Base-by-base conservation (phyloP, 2,113 vertebrate genomes). In the Rhinogobius similis region DNA sequence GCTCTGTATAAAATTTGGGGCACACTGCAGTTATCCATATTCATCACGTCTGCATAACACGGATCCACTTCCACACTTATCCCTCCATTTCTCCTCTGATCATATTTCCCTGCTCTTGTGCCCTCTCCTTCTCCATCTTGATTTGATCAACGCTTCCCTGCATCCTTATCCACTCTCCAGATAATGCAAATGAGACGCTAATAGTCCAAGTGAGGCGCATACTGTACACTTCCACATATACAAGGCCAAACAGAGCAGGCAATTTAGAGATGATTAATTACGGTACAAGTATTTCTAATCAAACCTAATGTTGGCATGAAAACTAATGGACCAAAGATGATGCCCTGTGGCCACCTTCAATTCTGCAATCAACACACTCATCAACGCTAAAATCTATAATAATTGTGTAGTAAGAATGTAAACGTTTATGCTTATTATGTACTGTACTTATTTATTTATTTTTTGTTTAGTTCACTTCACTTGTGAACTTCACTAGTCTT, bases 171-270 rank as follows among this genome's bases (percentile, higher is more conserved):
- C 14, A 26, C 29, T 24, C 44, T 74, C 27, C 71, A 73, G 41
- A 93, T 96, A 75, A 96, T 96, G 77, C 93, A 95, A 83, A 95
- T 95, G 95, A 90, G 94, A 86, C 94, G 95, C 80, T 95, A 95
- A 83, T 94, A 95, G 68, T 96, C 94, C 73, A 96, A 95, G 1
- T 94, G 95, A 81, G 39, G 95, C 95, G 67, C 94, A n/a, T 36
- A 5, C 32, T 36, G 32, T 36, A 8, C 8, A 36, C 4, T 36
- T 95, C 4, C 18, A 11, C 14, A 4, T 27, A 36, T 36, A 32
- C 38, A n/a, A n/a, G 20, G 20, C 29, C 58, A 36, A 0, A 0
- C 29, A 38, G 58, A 61, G 58, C 29, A n/a, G 38, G 9, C 21
- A 36, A 61, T 61, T 61, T 61, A 38, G 8, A 38, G 20, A 61